Evolutionary conservation across 2,113 vertebrate genomes (phyloP).

Genomic region (Engraulis encrasicolus): DNA sequence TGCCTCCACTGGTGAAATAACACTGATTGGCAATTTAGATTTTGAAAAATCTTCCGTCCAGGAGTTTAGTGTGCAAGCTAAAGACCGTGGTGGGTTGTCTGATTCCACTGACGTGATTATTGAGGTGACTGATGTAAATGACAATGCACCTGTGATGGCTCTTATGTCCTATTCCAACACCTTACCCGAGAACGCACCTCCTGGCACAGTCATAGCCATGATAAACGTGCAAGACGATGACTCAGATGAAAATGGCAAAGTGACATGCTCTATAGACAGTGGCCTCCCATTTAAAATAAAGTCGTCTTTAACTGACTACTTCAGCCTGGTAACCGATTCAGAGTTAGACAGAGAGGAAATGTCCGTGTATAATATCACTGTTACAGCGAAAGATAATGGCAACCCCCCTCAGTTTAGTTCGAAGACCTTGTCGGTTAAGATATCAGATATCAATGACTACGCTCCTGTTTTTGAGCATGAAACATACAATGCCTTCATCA

Average conservation of each 20-base stretch:
- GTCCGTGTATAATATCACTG: slow-evolving; percentile 56
- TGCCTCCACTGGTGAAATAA: slow-evolving; percentile 62
- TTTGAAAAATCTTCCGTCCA: slow-evolving; percentile 67
- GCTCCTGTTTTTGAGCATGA: slow-evolving; percentile 49
- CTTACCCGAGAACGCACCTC: slow-evolving; percentile 50
- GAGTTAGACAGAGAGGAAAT: slow-evolving; percentile 55
- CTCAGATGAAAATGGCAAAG: slow-evolving; percentile 58
- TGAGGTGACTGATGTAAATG: slow-evolving; percentile 72
- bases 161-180: slow-evolving; percentile 58
- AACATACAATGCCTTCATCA: slow-evolving; percentile 37
- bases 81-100: slow-evolving; percentile 68
- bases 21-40: slow-evolving; percentile 64
- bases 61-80: slow-evolving; percentile 70
- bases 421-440: slow-evolving; percentile 48
- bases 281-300: slow-evolving; percentile 56
- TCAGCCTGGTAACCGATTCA: slow-evolving; percentile 53
- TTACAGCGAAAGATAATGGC: slow-evolving; percentile 53
- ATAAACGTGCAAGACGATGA: slow-evolving; percentile 60
- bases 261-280: slow-evolving; percentile 50
- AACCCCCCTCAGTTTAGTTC: slow-evolving; percentile 43
- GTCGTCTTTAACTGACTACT: slow-evolving; percentile 55
- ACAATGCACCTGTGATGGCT: slow-evolving; percentile 67
- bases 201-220: slow-evolving; percentile 56
- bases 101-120: slow-evolving; percentile 71
- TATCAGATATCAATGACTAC: slow-evolving; percentile 56